Evolutionary conservation across 1,140 invertebrate species (phyloP), one percentile per base, ranked within the genome.

Genomic region (Calephelis virginiensis): DNA sequence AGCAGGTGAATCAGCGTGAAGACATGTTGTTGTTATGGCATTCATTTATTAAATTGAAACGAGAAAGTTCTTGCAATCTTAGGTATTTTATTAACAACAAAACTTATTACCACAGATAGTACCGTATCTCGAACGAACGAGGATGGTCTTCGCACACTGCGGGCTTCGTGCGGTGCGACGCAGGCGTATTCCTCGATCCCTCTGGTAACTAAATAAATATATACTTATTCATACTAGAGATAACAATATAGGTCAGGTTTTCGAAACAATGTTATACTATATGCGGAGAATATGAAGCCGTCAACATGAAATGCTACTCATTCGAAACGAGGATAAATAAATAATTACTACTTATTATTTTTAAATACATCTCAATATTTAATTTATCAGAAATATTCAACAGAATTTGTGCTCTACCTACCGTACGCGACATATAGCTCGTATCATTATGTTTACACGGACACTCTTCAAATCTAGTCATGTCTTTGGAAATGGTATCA

Each of bases 11-110:
- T 28, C 5, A 3, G 28, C 28, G 28, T 28, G 28, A 28, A 28
- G 28, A 28, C 5, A 28, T 28, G 28, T 3, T 4, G 2, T 28
- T 28, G 3, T 63, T 63, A 43, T 37, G 8, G 47, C 14, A 53
- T 13, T 14, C 9, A n/a, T 12, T 11, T n/a, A 8, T 50, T 67
- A 10, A 69, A 71, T 71, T 73, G 46, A 77, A 72, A 74, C 53
- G 49, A 72, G n/a, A 72, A 45, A 49, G n/a, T 64, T 56, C 28
- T 28, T 49, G 17, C 65, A 70, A 69, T 74, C 64, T 65, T 69
- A 69, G 66, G 77, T 66, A 77, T 78, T 83, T 85, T 82, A 85
- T 82, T 82, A 72, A 81, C 76, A 83, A 83, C 78, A 82, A 72
- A 85, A 80, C 75, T 77, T 75, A 67, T 47, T 46, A 63, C n/a